These are phyloP conservation scores for Uloborus plumipes DNA, from an alignment of 2,888 invertebrate species.

Conservation along the genomic window DNA sequence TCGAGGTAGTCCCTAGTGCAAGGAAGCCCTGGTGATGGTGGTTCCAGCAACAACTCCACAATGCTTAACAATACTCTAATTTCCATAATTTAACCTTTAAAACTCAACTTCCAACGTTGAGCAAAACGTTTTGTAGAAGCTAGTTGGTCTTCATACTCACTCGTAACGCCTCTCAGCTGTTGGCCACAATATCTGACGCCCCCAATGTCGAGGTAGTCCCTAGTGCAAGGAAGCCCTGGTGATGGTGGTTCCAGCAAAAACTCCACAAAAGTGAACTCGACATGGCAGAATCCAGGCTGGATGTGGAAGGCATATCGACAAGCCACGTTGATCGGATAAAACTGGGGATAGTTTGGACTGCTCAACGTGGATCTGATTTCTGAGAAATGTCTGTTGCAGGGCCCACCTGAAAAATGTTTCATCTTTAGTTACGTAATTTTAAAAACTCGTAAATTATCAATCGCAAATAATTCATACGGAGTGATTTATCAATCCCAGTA, in stretches of 20 bases:
- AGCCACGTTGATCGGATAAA: constrained; percentile 66
- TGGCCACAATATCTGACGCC: constrained; percentile 67
- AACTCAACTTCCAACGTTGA: too few relatives aligned
- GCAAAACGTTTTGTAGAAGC: too few relatives aligned
- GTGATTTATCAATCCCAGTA: too few relatives aligned
- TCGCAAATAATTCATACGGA: too few relatives aligned
- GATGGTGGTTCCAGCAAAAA: constrained; percentile 65
- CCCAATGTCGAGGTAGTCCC: constrained; percentile 67
- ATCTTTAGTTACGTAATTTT: too few relatives aligned
- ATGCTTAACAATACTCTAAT: too few relatives aligned
- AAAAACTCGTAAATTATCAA: too few relatives aligned
- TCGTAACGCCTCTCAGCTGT: constrained; percentile 66
- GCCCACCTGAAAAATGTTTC: not conserved
- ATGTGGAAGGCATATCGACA: constrained; percentile 66
- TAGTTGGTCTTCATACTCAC: constrained; percentile 48
- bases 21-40: constrained; percentile 38
- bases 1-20: constrained; percentile 67
- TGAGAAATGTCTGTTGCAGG: constrained; percentile 66
- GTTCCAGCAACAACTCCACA: constrained; percentile 66
- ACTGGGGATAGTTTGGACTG: constrained; percentile 66
- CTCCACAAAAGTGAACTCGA: constrained; percentile 66
- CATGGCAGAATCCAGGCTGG: constrained; percentile 67
- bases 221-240: constrained; percentile 59
- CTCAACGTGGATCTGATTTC: constrained; percentile 66
- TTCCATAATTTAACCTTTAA: too few relatives aligned